Evolutionary conservation across 2,888 invertebrate genomes (phyloP), one percentile per base, ranked within the genome.

Genomic region (Scaptomyza tumidula): DNA sequence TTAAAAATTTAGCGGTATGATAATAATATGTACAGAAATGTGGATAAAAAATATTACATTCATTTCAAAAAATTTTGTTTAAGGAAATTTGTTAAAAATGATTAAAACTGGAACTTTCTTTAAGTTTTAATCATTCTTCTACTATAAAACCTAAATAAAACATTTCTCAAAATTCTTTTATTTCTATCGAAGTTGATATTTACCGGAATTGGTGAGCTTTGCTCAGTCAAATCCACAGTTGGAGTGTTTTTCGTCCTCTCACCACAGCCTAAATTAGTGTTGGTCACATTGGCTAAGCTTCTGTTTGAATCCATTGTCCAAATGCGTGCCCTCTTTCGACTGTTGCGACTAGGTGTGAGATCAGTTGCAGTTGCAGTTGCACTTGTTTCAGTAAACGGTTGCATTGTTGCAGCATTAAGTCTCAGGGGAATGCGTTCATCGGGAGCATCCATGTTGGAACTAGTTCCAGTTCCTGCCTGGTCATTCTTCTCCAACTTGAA

Each of bases 401-500:
- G 70, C 16, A 19, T 13, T 49, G 71, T 14, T n/a, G 16, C 50
- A 35, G 29, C 35, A 7, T 35, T 41, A 10, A 45, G 27, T 44
- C 75, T 48, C n/a, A 31, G 41, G 10, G 31, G 11, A 4, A 49
- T 9, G 0, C 62, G 58, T 14, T 39, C 58, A 27, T 75, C 79
- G 11, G 24, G 3, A 24, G 24, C 24, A 24, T 1, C 24, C 4
- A 24, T 4, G 24, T 24, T 24, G 24, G 48, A 46, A 24, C 27
- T 56, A 6, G 56, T 14, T 7, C 35, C 35, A 35, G 14, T 9
- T 9, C 14, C 14, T 3, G 54, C 1, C 27, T 62, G 71, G 27
- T 83, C 82, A 56, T 49, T 81, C 35, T 97, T 97, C 16, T 98
- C 97, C 70, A 98, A 93, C 91, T 98, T 98, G 91, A 98, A 98